Conservation (phyloP, 1,140 invertebrate species). For the Hyles vespertilio region DNA sequence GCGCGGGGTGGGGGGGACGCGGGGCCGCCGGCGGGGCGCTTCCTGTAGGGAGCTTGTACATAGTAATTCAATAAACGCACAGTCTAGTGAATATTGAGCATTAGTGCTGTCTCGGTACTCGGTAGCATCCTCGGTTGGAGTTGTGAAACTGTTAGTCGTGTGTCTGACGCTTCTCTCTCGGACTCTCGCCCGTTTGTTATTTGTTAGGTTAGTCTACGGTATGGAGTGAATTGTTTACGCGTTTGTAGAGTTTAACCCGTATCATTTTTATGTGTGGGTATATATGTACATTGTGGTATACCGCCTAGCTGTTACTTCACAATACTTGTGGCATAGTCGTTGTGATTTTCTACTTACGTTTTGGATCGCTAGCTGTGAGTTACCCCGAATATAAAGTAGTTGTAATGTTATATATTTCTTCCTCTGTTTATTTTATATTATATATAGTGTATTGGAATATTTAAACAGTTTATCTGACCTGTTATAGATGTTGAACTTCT, state of each 20-base stretch:
- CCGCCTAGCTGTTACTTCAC: slow-evolving; percentile 47
- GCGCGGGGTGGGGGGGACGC: slow-evolving; percentile 12
- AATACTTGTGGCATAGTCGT: slow-evolving; percentile 37
- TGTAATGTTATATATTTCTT: slow-evolving; percentile 1
- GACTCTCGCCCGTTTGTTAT: slow-evolving; percentile 38
- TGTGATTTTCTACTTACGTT: slow-evolving; percentile 44
- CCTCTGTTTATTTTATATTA: too few relatives aligned
- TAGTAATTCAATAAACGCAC: slow-evolving; percentile 72
- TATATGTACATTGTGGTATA: slow-evolving; percentile 33
- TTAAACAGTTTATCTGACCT: too few relatives aligned
- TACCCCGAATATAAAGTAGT: slow-evolving; percentile 20
- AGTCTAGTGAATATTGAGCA: slow-evolving; percentile 71
- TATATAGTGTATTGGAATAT: too few relatives aligned
- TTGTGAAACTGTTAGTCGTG: slow-evolving; percentile 51
- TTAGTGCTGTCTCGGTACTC: slow-evolving; percentile 54
- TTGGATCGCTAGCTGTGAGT: slow-evolving; percentile 53
- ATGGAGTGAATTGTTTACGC: slow-evolving; percentile 42
- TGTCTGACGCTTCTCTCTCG: slow-evolving; percentile 54
- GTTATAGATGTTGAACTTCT: too few relatives aligned
- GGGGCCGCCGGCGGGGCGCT: slow-evolving; percentile 39
- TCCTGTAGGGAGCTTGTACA: slow-evolving; percentile 53
- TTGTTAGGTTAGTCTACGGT: slow-evolving; percentile 49
- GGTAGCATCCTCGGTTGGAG: slow-evolving; percentile 62
- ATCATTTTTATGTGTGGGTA: slow-evolving; percentile 45
- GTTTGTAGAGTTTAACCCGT: slow-evolving; percentile 35